phyloP scores from a whole-genome alignment of 23 tunicate species.

The Styela clava region DNA sequence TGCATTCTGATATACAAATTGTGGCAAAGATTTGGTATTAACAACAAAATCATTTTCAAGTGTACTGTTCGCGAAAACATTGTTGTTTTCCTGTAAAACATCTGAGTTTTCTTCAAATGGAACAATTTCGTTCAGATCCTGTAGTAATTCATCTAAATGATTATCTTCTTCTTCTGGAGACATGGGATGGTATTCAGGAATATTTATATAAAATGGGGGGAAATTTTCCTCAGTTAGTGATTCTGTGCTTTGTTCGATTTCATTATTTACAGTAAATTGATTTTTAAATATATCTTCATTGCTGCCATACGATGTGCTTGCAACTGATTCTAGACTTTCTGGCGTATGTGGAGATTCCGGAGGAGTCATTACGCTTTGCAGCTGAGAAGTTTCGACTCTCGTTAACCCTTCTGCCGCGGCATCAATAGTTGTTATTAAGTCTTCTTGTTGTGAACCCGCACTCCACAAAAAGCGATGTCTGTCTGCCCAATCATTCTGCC shows the following conservation, averaged over 20 bases:
- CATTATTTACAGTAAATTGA: not conserved
- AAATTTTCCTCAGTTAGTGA: not conserved
- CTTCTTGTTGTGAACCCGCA: constrained; percentile 46
- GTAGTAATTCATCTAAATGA: not conserved
- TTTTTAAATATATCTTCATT: not conserved
- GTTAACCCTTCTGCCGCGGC: constrained; percentile 39
- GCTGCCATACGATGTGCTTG: not conserved
- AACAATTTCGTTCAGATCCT: not conserved
- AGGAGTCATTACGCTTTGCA: not conserved
- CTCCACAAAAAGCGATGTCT: constrained; percentile 71
- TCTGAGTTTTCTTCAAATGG: not conserved
- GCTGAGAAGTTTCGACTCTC: not conserved
- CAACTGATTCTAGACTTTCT: not conserved
- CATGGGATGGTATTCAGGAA: not conserved
- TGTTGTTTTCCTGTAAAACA: not conserved
- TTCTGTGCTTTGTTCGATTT: not conserved
- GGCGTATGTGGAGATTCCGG: not conserved
- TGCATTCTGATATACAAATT: too few species aligned
- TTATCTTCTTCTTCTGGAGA: not conserved
- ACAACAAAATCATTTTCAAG: not conserved
- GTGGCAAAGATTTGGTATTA: not conserved
- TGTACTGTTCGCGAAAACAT: not conserved
- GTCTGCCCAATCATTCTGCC: constrained; percentile 51
- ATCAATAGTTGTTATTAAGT: constrained; percentile 71
- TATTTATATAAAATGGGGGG: not conserved